A percentile compares a stretch with the other conserved stretches of the same genome.
Conservation (phyloP, 2,888 invertebrate genomes). For the Holacanthella duospinosa region DNA sequence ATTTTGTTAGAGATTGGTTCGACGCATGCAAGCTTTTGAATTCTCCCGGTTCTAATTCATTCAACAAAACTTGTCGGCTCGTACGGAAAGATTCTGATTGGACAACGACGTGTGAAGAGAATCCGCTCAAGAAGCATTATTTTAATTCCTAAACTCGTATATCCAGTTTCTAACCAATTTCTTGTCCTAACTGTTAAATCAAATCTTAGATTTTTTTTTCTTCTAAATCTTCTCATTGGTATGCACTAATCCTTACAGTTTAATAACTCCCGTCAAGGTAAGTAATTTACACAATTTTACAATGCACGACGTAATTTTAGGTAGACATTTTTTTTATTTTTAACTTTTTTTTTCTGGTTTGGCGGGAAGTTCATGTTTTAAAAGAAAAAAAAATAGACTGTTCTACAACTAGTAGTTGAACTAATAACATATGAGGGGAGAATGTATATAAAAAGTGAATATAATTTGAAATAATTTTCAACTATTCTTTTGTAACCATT, state of each 20-base stretch:
- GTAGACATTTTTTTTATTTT: too few relatives aligned
- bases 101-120: background rate
- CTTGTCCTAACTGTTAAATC: background rate
- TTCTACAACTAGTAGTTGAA: too few relatives aligned
- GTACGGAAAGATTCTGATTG: background rate
- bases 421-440: too few relatives aligned
- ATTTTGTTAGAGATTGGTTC: background rate
- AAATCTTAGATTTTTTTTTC: background rate
- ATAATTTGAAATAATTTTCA: too few relatives aligned
- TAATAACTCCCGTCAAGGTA: background rate
- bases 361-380: too few relatives aligned
- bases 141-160: background rate
- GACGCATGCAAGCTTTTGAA: background rate
- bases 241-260: background rate
- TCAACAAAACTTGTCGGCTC: background rate
- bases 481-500: too few relatives aligned
- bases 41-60: background rate
- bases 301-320: too few relatives aligned
- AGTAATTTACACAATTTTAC: background rate
- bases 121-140: background rate
- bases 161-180: background rate
- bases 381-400: too few relatives aligned
- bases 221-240: background rate
- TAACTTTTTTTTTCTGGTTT: too few relatives aligned
- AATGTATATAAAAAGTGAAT: too few relatives aligned